Base-by-base conservation (phyloP, 1,140 invertebrate species). In the Drosophila ohnishii region DNA sequence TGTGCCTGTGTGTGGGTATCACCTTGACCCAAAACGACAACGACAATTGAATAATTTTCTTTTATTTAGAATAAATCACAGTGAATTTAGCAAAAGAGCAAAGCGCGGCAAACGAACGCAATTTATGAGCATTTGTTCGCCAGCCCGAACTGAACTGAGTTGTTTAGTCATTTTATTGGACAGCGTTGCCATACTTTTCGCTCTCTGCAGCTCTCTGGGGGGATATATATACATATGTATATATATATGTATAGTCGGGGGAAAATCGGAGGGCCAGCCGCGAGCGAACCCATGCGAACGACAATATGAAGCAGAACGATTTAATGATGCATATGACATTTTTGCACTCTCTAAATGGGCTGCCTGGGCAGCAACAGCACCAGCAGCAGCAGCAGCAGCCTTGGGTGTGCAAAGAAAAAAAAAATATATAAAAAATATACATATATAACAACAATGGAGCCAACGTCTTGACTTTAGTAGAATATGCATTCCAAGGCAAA, bases 261-360 rank as follows among this genome's bases (percentile, higher is more conserved):
- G 34, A 60, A 25, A 45, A 66, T 44, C 19, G 53, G 48, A 64
- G 37, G 39, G 34, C 16, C 5, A 32, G 45, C 58, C 32, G 48
- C 60, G 70, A 56, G 35, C 65, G 69, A 72, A 80, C 66, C 75
- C 63, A 69, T 64, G 69, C 66, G 75, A 76, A 86, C 83, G 83
- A 88, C 84, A 90, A 87, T 87, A 90, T 90, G 87, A 90, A 83
- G 87, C 88, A 87, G 84, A 90, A 84, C 87, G 88, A 78, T 87
- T 90, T 90, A 90, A 90, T 90, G 87, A 90, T 88, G 88, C 87
- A 88, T 90, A 90, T 84, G 88, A 90, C 87, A 90, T 90, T 90
- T 90, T 90, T 90, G 87, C 88, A 88, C 87, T 90, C 87, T 89
- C 82, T 90, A 90, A 87, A 87, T 88, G 83, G 83, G 75, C 82